These are phyloP conservation scores for Parotocinclus haroldoi DNA, from an alignment of 2,797 vertebrate species.

Conservation along the genomic window DNA sequence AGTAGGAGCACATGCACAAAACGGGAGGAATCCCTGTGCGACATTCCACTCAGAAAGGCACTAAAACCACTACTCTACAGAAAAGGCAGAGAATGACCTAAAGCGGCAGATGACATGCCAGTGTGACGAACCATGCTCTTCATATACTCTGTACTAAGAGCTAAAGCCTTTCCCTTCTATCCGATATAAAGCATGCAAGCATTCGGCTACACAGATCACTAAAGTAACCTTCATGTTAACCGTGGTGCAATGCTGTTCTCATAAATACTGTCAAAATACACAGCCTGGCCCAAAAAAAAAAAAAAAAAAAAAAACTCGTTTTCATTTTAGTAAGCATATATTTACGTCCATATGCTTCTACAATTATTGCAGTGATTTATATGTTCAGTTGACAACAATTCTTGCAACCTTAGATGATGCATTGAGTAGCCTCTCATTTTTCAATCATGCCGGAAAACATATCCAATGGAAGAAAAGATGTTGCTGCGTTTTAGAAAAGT, in stretches of 20 bases:
- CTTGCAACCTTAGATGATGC: too few relatives aligned
- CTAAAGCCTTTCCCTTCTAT: conserved; percentile 22
- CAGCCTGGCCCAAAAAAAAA: too few relatives aligned
- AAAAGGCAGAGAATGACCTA: conserved; percentile 26
- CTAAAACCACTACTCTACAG: conserved; percentile 41
- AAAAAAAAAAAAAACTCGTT: too few relatives aligned
- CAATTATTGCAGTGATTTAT: too few relatives aligned
- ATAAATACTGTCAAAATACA: conserved; percentile 9
- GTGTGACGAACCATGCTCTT: conserved; percentile 20
- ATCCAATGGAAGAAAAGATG: too few relatives aligned
- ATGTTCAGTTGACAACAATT: too few relatives aligned
- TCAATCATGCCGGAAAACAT: too few relatives aligned
- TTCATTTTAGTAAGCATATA: too few relatives aligned
- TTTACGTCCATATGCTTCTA: too few relatives aligned
- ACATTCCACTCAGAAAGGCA: conserved; percentile 44
- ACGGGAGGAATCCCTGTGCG: conserved; percentile 29
- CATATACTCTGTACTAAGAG: conserved; percentile 14
- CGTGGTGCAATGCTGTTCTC: neutral
- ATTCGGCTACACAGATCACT: conserved; percentile 18
- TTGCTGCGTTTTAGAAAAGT: too few relatives aligned
- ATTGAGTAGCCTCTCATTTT: too few relatives aligned
- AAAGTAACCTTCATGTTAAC: conserved; percentile 8
- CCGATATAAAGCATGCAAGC: conserved; percentile 29
- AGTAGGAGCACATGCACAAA: conserved; percentile 37
- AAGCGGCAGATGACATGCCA: conserved; percentile 21